Evolutionary conservation across 2,797 vertebrate genomes (phyloP), one percentile per base, ranked within the genome.

Genomic region (Phaenicophaeus curvirostris): DNA sequence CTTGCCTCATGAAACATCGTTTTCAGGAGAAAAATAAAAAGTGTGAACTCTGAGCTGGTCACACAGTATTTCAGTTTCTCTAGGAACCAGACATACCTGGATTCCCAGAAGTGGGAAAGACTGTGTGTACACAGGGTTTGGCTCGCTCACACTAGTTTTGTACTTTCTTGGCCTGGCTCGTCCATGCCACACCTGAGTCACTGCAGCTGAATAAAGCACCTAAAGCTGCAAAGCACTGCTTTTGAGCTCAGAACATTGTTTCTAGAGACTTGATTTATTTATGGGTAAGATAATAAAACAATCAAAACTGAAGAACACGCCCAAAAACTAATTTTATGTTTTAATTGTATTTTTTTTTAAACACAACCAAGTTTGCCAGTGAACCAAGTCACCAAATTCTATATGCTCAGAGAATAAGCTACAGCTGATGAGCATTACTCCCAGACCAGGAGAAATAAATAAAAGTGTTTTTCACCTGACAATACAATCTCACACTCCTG

Each of bases 1-100:
- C 93, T 96, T 93, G 93, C 83, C 88, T 96, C 92, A 96, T 96
- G 94, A 97, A 97, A 97, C 96, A 97, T 23, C 93, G 85, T 89
- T 95, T 97, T 97, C 96, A 95, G 89, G 77, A 97, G 81, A 88
- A 97, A 80, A 91, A 93, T 73, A 91, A 87, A 92, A 96, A 87
- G 51, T 62, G 66, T 93, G 93, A 95, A 95, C 51, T 71, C 55
- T 80, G 72, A 18, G 12, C 78, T 80, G 67, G 75, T 94, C 87
- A 62, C 42, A 67, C 12, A 1, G 59, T 66, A 87, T 86, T 92
- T 88, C 61, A 80, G 86, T 94, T 95, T 92, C 89, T 87, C 77
- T 31, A 89, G 91, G 93, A 96, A 35, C 39, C 59, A 89, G 48
- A 35, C 33, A 53, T 66, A 81, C 81, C 84, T 66, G 44, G 21